phyloP scores from a whole-genome alignment of 2,888 invertebrate species.

The Meghimatium bilineatum region DNA sequence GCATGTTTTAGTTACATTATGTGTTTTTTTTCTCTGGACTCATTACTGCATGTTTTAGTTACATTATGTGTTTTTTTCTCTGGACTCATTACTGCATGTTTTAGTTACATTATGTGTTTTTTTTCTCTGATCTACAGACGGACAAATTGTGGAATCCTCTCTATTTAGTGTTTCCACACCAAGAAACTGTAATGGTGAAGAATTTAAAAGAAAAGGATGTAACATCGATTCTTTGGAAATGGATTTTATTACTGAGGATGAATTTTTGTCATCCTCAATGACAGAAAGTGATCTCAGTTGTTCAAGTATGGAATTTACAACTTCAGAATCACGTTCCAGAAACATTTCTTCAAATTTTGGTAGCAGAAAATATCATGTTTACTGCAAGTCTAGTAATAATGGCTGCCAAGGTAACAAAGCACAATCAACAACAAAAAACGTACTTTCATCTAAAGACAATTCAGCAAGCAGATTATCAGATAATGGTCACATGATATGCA shows the following conservation, averaged over 20 bases:
- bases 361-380: not conserved
- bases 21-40: too few species aligned
- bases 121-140: not conserved
- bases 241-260: constrained; percentile 19
- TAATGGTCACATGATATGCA: not conserved
- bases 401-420: not conserved
- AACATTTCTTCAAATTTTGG: not conserved
- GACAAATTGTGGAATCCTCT: not conserved
- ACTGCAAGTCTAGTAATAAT: not conserved
- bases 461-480: not conserved
- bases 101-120: too few species aligned
- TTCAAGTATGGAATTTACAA: not conserved
- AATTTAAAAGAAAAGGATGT: constrained; percentile 2
- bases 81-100: too few species aligned
- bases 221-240: constrained; percentile 27
- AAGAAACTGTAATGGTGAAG: not conserved
- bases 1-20: too few species aligned
- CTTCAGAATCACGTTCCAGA: not conserved
- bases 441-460: not conserved
- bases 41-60: too few species aligned
- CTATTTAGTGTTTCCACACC: not conserved
- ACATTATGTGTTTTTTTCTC: too few species aligned
- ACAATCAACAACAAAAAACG: not conserved
- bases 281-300: not conserved
- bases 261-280: not conserved